Evolutionary conservation across 2,113 vertebrate genomes (phyloP).

Genomic region (Ceratotherium simum): DNA sequence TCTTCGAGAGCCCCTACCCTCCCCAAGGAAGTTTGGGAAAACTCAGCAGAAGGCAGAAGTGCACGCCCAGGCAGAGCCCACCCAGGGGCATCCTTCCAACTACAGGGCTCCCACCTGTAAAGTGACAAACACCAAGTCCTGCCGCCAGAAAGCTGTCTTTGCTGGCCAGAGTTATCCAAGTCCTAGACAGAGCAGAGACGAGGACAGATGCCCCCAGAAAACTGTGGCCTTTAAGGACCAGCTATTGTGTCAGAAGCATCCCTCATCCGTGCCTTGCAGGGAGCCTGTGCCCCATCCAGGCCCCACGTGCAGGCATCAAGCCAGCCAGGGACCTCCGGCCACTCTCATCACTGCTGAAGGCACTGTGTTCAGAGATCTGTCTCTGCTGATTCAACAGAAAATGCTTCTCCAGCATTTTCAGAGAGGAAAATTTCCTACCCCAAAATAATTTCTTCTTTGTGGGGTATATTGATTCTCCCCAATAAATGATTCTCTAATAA

Average conservation of each 20-base stretch:
- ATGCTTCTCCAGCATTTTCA: not conserved
- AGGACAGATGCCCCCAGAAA: not conserved
- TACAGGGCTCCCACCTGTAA: not conserved
- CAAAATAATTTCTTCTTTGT: not conserved
- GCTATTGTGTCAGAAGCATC: not conserved
- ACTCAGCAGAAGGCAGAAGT: not conserved
- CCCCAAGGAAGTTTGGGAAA: not conserved
- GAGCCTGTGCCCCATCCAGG: too few species aligned
- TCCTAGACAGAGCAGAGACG: not conserved
- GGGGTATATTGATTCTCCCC: not conserved
- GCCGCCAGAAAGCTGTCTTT: not conserved
- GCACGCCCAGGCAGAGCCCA: not conserved
- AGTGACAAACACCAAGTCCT: not conserved
- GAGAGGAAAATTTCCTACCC: not conserved
- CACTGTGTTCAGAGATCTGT: not conserved
- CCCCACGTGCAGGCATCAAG: not conserved
- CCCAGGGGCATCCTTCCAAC: not conserved
- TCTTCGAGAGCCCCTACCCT: not conserved
- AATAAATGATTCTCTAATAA: conserved; percentile 29
- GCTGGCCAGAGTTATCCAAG: not conserved
- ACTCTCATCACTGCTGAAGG: not conserved
- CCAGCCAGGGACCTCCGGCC: not conserved
- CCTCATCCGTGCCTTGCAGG: too few species aligned
- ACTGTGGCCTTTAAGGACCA: not conserved
- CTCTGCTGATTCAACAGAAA: not conserved